Base-by-base conservation (phyloP, 2,113 vertebrate species). In the Sorex araneus region DNA sequence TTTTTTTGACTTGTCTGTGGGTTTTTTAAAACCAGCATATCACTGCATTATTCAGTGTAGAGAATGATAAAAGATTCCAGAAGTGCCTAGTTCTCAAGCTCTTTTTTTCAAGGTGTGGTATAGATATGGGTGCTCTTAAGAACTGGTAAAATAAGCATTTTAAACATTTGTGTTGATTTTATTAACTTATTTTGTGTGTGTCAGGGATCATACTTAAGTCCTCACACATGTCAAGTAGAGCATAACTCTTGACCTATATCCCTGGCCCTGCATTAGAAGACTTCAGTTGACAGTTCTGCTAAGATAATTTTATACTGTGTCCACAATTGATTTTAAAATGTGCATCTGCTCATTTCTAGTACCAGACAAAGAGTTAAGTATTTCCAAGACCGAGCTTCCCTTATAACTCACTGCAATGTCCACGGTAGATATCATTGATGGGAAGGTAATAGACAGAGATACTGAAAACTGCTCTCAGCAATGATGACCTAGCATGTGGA, bases 251-350 rank as follows among this genome's bases (percentile, higher is more conserved):
- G 54, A 57, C 11, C 11, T 57, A 57, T 57, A 57, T 57, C 18
- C 18, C 15, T 57, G 54, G 54, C 19, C 54, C 4, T 18, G 4
- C 63, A 13, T 64, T 25, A n/a, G 6, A 18, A 82, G 85, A 95
- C 13, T 83, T 92, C 45, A 30, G 57, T n/a, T 43, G 30, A 57
- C 2, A 66, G 9, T 25, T 74, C 11, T 66, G 10, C 69, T 87
- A 69, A 75, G 60, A 57, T 81, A 69, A 50, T 73, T 64, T 75
- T 87, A 27, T 93, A 63, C 66, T 63, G 21, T 25, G 16, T 78
- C 27, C 34, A 79, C 27, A 47, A 8, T 10, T 45, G 87, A 23
- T 47, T 84, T 85, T 69, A 86, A 86, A 94, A 30, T 90, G 32
- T 47, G 40, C 1, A 57, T 45, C n/a, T 10, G 82, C n/a, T 70